These are phyloP conservation scores for Protonemura montana DNA, from an alignment of 2,888 invertebrate species.

Conservation along the genomic window DNA sequence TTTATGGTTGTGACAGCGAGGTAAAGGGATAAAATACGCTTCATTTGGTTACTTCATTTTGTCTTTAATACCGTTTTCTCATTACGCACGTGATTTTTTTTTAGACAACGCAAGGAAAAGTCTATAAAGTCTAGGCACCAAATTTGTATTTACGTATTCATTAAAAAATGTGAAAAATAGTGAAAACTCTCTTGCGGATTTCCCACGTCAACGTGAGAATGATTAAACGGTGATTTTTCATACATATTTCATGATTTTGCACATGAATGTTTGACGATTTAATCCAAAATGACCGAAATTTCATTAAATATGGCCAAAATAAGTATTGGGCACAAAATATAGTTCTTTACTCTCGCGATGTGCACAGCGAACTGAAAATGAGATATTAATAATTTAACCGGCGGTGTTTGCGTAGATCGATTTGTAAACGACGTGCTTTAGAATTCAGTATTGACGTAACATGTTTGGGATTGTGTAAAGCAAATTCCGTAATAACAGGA, in stretches of 20 bases:
- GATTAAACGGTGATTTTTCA: not conserved
- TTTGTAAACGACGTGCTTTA: not conserved
- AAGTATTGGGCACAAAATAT: not conserved
- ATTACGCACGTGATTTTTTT: not conserved
- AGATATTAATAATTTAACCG: not conserved
- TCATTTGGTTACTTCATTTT: slow-evolving; percentile 15
- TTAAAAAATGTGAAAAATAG: not conserved
- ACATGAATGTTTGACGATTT: not conserved
- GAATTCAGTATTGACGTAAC: not conserved
- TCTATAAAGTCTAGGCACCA: not conserved
- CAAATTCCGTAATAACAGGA: not conserved
- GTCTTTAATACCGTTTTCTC: not conserved
- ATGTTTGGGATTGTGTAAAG: not conserved
- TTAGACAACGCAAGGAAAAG: not conserved
- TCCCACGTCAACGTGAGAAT: not conserved
- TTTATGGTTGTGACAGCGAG: not conserved
- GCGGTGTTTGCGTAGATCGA: not conserved
- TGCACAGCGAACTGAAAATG: not conserved
- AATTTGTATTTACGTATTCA: not conserved
- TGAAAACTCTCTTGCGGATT: not conserved
- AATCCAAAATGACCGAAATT: not conserved
- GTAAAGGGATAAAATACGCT: not conserved
- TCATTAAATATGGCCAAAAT: not conserved
- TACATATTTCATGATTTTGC: not conserved
- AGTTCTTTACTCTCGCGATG: not conserved